A percentile compares a stretch with the other conserved stretches of the same genome.
phyloP scores from a whole-genome alignment of 1,140 invertebrate species.

The Calosoma granatense region DNA sequence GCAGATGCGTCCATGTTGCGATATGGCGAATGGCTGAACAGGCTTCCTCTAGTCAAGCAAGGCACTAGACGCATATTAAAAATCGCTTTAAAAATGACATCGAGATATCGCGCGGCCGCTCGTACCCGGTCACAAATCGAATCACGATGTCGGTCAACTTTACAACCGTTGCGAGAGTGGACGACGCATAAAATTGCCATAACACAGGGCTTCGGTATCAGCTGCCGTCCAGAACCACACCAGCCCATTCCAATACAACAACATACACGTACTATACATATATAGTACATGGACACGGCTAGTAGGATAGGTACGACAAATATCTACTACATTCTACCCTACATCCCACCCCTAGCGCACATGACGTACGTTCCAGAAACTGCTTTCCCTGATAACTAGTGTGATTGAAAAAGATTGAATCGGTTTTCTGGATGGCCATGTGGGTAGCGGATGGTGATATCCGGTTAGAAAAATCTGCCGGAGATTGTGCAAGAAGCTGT shows the following conservation, averaged over 20 bases:
- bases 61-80: neutral
- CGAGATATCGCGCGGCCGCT: neutral
- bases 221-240: neutral
- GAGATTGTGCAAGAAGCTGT: neutral
- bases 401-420: slow-evolving; percentile 9
- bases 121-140: neutral
- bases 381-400: neutral
- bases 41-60: neutral
- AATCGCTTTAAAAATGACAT: slow-evolving; percentile 2
- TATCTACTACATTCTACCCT: no score
- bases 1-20: neutral
- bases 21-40: neutral
- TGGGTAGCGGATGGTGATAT: slow-evolving; percentile 1
- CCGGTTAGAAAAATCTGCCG: slow-evolving; percentile 1
- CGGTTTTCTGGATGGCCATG: slow-evolving; percentile 1
- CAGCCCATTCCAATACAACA: neutral
- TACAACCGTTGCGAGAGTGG: neutral
- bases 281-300: no score
- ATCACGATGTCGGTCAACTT: slow-evolving; percentile 1
- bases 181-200: slow-evolving; percentile 5
- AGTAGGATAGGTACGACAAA: no score
- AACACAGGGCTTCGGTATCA: neutral
- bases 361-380: neutral
- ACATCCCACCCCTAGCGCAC: no score
- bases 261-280: neutral